Evolutionary conservation across 1,140 invertebrate genomes (phyloP).

Genomic region (Dermatophagoides farinae): DNA sequence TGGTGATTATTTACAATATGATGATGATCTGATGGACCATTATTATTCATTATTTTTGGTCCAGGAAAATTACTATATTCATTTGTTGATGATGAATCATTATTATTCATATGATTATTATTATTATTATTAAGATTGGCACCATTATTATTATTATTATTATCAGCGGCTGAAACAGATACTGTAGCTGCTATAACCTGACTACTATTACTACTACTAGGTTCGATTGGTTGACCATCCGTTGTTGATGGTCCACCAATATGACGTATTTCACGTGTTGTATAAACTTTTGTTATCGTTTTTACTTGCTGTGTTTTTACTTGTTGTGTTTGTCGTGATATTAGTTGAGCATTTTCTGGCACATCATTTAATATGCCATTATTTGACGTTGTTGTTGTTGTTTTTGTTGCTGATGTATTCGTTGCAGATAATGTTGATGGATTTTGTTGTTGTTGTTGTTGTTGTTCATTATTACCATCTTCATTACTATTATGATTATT

Average conservation of each 20-base stretch:
- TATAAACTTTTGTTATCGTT: slow-evolving; percentile 40
- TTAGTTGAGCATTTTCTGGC: slow-evolving; percentile 28
- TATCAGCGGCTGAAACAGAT: too few relatives aligned
- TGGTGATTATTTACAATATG: neutral
- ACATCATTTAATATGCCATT: neutral
- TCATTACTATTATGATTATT: neutral
- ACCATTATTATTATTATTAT: neutral
- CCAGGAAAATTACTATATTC: slow-evolving; percentile 6
- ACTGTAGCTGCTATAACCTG: neutral
- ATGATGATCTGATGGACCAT: neutral
- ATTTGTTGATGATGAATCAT: neutral
- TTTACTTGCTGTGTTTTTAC: slow-evolving; percentile 36
- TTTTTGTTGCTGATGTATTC: neutral
- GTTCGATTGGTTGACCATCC: slow-evolving; percentile 33
- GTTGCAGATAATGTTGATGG: neutral
- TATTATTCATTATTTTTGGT: neutral
- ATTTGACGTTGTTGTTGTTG: neutral
- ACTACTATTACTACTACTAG: slow-evolving; percentile 25
- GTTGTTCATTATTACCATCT: neutral
- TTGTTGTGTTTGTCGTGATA: slow-evolving; percentile 35
- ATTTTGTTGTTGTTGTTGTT: neutral
- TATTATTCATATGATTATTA: neutral
- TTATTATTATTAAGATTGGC: neutral
- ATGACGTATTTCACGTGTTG: slow-evolving; percentile 37
- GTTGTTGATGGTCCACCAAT: too few relatives aligned